Conservation (phyloP, 2,797 vertebrate species). For the Rhinophrynus dorsalis region DNA sequence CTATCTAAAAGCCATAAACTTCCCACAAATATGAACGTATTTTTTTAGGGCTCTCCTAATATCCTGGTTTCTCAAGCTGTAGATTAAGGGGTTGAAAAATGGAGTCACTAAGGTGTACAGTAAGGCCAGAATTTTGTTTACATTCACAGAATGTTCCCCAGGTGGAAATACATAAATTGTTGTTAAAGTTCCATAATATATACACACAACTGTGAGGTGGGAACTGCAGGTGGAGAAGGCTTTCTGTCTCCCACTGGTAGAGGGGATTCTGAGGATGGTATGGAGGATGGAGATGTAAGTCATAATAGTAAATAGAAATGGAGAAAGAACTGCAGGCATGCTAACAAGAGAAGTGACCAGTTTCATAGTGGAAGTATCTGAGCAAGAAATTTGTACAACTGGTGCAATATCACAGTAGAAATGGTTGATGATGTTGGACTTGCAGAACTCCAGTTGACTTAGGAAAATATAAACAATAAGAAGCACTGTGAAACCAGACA, state of each 20-base stretch:
- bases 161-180: slow-evolving; percentile 9
- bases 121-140: slow-evolving; percentile 9
- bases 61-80: slow-evolving; percentile 35
- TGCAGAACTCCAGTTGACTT: slow-evolving; percentile 25
- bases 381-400: slow-evolving; percentile 34
- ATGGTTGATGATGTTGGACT: slow-evolving; percentile 35
- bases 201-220: slow-evolving; percentile 42
- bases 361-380: slow-evolving; percentile 10
- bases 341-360: slow-evolving; percentile 33
- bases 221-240: slow-evolving; percentile 52
- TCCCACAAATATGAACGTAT: not conserved
- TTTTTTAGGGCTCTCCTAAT: slow-evolving; percentile 6
- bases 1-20: not conserved
- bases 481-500: not conserved
- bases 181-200: slow-evolving; percentile 40
- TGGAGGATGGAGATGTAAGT: slow-evolving; percentile 26
- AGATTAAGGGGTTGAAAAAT: slow-evolving; percentile 31
- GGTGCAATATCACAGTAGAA: slow-evolving; percentile 52
- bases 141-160: not conserved
- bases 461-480: not conserved
- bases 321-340: not conserved
- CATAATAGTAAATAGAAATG: slow-evolving; percentile 42
- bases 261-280: slow-evolving; percentile 26
- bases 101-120: slow-evolving; percentile 17
- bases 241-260: not conserved